Base-by-base conservation (phyloP, 1,140 invertebrate genomes). In the Drosophila littoralis region DNA sequence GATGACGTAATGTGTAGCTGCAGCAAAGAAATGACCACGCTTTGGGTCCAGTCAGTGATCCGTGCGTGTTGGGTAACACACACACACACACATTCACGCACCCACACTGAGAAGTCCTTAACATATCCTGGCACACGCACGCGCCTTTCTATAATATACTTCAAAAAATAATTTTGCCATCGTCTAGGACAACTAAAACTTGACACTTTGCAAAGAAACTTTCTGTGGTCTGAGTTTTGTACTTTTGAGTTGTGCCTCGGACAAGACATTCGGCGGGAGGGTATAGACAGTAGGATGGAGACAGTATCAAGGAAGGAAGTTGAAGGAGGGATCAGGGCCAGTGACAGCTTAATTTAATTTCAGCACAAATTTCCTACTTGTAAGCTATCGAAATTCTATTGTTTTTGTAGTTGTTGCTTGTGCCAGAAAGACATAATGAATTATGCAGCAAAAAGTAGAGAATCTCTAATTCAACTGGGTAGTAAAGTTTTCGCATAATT, bases 131-230 rank as follows among this genome's bases (percentile, higher is more conserved):
- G 68, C 51, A 60, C 57, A 77, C 75, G 58, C 63, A 64, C 61
- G 51, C 68, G 57, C 71, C 76, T 67, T 67, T 60, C 70, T 78
- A 74, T 72, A 88, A 88, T 84, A 84, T 83, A 88, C 84, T 83
- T 88, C 76, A 86, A 88, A 86, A 85, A 83, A 88, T 88, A 86
- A 86, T 88, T 88, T 89, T 61, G 58, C 48, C 79, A 77, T 51
- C 80, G 84, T 83, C 80, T 83, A 77, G 76, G 77, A 84, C 84
- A 88, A 84, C 84, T 89, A 83, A 89, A 88, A 84, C 79, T 89
- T 88, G 80, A 88, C 84, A 88, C 83, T 88, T 88, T 89, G 57
- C 80, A 35, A 89, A 80, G 77, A 89, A 89, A 89, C 69, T 88
- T 88, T 88, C 65, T 88, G 84, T 84, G 84, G 84, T 77, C 59